Conservation (phyloP, 2,113 vertebrate species). For the Dolichallabes microphthalmus region DNA sequence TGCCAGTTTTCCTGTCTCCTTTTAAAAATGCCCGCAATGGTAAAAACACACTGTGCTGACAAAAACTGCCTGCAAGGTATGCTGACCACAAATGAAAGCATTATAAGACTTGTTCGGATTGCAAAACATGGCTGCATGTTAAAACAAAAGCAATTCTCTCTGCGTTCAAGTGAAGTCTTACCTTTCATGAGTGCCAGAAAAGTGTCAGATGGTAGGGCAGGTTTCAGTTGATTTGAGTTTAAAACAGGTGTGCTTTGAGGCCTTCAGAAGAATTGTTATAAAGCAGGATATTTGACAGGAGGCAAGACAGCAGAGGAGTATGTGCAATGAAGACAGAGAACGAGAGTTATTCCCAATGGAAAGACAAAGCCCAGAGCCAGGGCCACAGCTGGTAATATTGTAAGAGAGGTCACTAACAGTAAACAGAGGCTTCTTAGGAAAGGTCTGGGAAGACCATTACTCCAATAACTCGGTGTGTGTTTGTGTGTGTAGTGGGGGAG, state of each 20-base stretch:
- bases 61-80: conserved; percentile 39
- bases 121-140: conserved; percentile 2
- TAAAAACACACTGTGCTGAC: conserved; percentile 39
- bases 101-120: conserved; percentile 27
- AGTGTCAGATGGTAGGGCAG: conserved; percentile 48
- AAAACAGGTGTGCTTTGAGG: conserved; percentile 30
- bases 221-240: conserved; percentile 51
- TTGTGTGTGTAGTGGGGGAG: conserved; percentile 39
- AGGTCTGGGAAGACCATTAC: conserved; percentile 75
- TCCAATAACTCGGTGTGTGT: conserved; percentile 63
- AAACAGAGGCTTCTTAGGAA: conserved; percentile 71
- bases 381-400: conserved; percentile 76
- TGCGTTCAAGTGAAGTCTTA: conserved; percentile 36
- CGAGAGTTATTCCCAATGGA: conserved; percentile 58
- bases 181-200: conserved; percentile 19
- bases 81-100: conserved; percentile 17
- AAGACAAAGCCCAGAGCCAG: conserved; percentile 69
- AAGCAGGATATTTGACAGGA: conserved; percentile 25
- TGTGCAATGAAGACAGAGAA: conserved; percentile 12
- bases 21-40: conserved; percentile 31
- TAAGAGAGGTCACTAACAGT: conserved; percentile 72
- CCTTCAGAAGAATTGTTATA: conserved; percentile 4
- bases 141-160: not conserved
- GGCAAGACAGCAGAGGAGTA: conserved; percentile 40
- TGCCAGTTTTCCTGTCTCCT: conserved; percentile 43